These are phyloP conservation scores for Parnassius orleans DNA, from an alignment of 2,888 invertebrate genomes.

Conservation along the genomic window DNA sequence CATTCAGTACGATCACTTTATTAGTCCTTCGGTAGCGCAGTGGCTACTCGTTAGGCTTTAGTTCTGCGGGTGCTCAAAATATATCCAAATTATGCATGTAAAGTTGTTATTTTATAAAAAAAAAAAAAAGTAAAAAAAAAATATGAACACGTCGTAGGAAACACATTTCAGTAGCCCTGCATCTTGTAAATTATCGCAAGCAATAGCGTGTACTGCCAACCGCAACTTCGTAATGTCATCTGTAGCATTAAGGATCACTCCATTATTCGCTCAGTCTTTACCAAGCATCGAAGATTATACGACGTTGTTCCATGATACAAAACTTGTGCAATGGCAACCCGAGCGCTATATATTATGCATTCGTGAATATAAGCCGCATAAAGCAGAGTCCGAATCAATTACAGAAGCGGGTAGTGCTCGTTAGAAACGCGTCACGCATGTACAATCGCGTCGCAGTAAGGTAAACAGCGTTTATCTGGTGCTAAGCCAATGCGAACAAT, in stretches of 20 bases:
- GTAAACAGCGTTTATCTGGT: constrained; percentile 74
- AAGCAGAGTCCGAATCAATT: constrained; percentile 76
- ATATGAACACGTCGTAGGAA: too few relatives aligned
- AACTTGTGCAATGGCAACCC: constrained; percentile 49
- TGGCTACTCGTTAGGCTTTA: too few relatives aligned
- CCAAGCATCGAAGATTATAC: constrained; percentile 39
- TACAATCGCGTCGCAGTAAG: constrained; percentile 69
- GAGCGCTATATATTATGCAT: constrained; percentile 76
- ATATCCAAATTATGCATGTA: too few relatives aligned
- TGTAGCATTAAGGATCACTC: constrained; percentile 29
- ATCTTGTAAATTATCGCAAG: too few relatives aligned
- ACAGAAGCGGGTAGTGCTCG: constrained; percentile 67
- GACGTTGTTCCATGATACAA: constrained; percentile 48
- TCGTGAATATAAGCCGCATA: constrained; percentile 77
- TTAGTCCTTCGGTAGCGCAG: too few relatives aligned
- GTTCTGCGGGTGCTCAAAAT: too few relatives aligned
- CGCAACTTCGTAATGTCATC: constrained; percentile 18
- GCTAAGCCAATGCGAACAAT: constrained; percentile 72
- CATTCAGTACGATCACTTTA: too few relatives aligned
- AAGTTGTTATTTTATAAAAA: too few relatives aligned
- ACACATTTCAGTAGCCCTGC: too few relatives aligned
- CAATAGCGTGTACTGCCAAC: constrained; percentile 5
- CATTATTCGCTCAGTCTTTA: constrained; percentile 50
- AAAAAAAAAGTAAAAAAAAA: too few relatives aligned
- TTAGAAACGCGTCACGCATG: constrained; percentile 81